Percentiles rank a stretch among this genome's conserved stretches.
phyloP scores from a whole-genome alignment of 2,113 vertebrate genomes.

The Choloepus hoffmanni region DNA sequence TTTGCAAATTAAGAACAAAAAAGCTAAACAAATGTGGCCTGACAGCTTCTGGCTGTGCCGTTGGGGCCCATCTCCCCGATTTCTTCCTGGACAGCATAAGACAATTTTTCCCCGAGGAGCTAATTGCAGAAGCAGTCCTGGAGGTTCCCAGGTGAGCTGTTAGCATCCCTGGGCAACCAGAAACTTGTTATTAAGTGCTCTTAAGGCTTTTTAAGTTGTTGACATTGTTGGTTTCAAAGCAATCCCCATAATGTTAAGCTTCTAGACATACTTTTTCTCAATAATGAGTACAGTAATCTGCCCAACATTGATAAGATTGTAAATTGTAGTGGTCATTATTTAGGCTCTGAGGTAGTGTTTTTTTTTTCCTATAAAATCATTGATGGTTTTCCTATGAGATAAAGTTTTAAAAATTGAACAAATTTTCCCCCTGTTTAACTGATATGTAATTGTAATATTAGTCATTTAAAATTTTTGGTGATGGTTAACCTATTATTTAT shows the following conservation, averaged over 20 bases:
- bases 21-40: neutral
- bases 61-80: neutral
- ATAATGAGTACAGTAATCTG: neutral
- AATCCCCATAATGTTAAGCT: neutral
- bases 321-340: neutral
- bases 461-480: neutral
- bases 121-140: neutral
- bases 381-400: neutral
- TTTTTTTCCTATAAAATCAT: neutral
- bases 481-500: constrained; percentile 27
- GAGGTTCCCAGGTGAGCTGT: constrained; percentile 36
- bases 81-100: neutral
- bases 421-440: neutral
- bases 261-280: neutral
- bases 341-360: neutral
- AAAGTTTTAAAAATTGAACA: constrained; percentile 34
- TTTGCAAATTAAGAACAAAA: neutral
- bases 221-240: neutral
- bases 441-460: neutral
- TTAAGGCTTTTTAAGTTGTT: neutral
- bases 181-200: neutral
- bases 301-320: neutral
- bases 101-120: neutral
- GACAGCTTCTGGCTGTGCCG: no score
- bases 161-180: neutral